Percentiles rank a stretch among this genome's conserved stretches.
phyloP scores from a whole-genome alignment of 1,140 invertebrate species.

The Stegodyphus dumicola region DNA sequence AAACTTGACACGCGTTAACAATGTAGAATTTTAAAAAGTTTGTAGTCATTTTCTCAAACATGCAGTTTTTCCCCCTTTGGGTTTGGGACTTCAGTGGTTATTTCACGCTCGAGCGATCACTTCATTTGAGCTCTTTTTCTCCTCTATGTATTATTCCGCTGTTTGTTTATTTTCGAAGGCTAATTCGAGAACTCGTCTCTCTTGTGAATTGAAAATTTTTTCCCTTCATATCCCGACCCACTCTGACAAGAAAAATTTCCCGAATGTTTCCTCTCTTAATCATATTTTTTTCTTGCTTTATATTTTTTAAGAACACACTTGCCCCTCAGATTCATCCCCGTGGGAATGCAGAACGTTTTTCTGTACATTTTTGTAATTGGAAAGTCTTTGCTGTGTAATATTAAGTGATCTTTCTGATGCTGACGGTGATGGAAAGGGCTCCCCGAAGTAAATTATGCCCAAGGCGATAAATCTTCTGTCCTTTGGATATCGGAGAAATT shows the following conservation, averaged over 20 bases:
- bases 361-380: neutral
- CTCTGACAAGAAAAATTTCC: neutral
- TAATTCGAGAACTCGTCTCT: conserved; percentile 18
- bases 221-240: neutral
- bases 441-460: conserved; percentile 9
- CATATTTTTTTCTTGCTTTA: too few species aligned
- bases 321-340: too few species aligned
- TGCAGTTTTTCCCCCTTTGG: neutral
- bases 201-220: conserved; percentile 6
- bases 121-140: conserved; percentile 29
- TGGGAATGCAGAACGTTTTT: neutral
- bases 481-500: too few species aligned
- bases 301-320: too few species aligned
- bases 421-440: conserved; percentile 1
- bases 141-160: neutral
- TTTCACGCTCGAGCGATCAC: conserved; percentile 20
- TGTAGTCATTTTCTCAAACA: conserved; percentile 12
- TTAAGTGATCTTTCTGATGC: neutral
- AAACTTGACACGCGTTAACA: conserved; percentile 2
- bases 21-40: conserved; percentile 11
- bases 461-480: conserved; percentile 18
- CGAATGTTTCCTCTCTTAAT: neutral
- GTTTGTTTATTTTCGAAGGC: conserved; percentile 27
- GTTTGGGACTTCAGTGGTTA: conserved; percentile 12
- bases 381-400: too few species aligned